Conservation (phyloP, 2,888 invertebrate species). For the Drosophila fungiperda region DNA sequence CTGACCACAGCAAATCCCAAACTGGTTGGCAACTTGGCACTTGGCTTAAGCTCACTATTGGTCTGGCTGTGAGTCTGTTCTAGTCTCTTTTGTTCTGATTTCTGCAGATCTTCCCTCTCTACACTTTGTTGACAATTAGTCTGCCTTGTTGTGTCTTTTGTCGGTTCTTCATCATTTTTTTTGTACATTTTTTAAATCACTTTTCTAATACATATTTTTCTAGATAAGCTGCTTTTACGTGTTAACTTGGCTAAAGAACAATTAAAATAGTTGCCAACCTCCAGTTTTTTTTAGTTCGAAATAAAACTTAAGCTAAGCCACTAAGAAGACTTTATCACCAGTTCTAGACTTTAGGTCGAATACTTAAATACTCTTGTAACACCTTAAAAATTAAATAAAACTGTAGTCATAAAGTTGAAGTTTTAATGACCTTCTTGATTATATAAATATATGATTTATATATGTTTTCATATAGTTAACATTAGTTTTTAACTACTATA, state of each 20-base stretch:
- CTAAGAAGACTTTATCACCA: neutral
- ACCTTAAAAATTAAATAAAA: neutral
- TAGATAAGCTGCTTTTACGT: constrained; percentile 38
- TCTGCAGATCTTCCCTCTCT: constrained; percentile 40
- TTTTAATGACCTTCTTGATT: neutral
- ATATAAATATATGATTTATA: neutral
- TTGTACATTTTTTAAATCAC: constrained; percentile 40
- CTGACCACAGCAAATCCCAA: constrained; percentile 44
- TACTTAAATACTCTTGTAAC: neutral
- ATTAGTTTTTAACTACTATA: neutral
- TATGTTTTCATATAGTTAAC: neutral
- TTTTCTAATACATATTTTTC: constrained; percentile 59
- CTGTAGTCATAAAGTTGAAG: neutral
- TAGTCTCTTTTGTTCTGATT: constrained; percentile 47
- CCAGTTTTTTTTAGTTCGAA: constrained; percentile 35
- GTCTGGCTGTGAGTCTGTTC: constrained; percentile 30
- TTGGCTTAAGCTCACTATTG: constrained; percentile 38
- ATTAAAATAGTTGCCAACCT: constrained; percentile 52
- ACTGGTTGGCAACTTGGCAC: constrained; percentile 62
- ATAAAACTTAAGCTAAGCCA: constrained; percentile 2
- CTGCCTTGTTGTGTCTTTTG: constrained; percentile 38
- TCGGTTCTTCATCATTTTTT: constrained; percentile 32
- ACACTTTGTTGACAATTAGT: constrained; percentile 60
- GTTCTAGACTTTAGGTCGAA: neutral
- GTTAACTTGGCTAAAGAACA: constrained; percentile 55